These are phyloP conservation scores for Syngnathus floridae DNA, from an alignment of 2,113 vertebrate species.

Conservation along the genomic window DNA sequence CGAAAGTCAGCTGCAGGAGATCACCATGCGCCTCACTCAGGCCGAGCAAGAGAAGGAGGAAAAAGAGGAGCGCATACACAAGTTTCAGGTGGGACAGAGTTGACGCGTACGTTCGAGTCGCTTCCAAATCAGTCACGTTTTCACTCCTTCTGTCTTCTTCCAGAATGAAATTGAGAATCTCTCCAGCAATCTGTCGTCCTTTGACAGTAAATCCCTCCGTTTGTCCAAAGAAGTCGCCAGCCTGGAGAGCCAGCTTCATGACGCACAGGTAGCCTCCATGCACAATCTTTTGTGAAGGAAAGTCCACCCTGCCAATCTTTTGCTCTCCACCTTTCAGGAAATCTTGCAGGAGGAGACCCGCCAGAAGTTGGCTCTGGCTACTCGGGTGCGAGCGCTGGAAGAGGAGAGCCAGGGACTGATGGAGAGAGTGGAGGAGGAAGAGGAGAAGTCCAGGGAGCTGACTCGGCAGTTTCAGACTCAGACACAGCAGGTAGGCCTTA, in stretches of 20 bases:
- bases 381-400: constrained; percentile 78
- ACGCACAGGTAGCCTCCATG: constrained; percentile 73
- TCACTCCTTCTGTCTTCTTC: constrained; percentile 2
- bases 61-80: constrained; percentile 71
- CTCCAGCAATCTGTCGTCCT: constrained; percentile 66
- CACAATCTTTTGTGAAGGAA: neutral
- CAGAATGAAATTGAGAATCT: constrained; percentile 80
- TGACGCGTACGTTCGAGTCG: neutral
- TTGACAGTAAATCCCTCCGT: constrained; percentile 77
- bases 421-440: constrained; percentile 84
- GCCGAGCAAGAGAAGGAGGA: constrained; percentile 75
- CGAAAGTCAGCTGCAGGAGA: constrained; percentile 78
- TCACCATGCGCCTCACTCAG: constrained; percentile 69
- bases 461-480: constrained; percentile 72
- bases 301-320: neutral
- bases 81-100: constrained; percentile 66
- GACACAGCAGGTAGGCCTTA: constrained; percentile 66
- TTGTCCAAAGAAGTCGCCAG: constrained; percentile 80
- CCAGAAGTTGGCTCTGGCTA: constrained; percentile 77
- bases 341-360: constrained; percentile 82
- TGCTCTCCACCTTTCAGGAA: constrained; percentile 62
- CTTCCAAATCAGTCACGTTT: neutral
- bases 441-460: constrained; percentile 68
- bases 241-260: constrained; percentile 79
- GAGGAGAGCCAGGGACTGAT: constrained; percentile 75